Conservation (phyloP, 2,888 invertebrate genomes). For the Parasteatoda lunata region DNA sequence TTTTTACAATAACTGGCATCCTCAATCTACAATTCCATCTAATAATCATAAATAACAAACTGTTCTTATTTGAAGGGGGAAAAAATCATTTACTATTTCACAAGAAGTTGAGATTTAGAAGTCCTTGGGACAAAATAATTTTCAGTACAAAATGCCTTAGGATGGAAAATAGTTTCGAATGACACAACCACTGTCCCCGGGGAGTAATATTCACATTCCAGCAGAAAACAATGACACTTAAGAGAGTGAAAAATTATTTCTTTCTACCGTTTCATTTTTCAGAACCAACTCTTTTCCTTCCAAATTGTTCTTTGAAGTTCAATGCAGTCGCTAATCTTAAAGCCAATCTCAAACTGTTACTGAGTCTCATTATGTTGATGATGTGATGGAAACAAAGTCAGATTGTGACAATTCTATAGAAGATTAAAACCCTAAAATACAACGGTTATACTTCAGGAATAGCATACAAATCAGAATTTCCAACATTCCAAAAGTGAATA, state of each 20-base stretch:
- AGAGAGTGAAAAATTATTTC: conserved; percentile 45
- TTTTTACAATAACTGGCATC: too few relatives aligned
- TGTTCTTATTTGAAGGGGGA: too few relatives aligned
- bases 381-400: background rate
- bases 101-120: background rate
- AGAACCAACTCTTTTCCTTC: conserved; percentile 56
- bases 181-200: conserved; percentile 6
- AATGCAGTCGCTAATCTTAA: background rate
- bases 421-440: conserved; percentile 34
- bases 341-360: conserved; percentile 27
- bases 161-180: background rate
- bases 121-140: conserved; percentile 39
- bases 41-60: too few relatives aligned
- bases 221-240: conserved; percentile 25
- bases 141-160: background rate
- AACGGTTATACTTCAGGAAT: conserved; percentile 14
- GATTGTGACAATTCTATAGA: conserved; percentile 28
- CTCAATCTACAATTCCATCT: too few relatives aligned
- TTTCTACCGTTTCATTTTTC: conserved; percentile 53
- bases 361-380: conserved; percentile 44
- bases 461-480: conserved; percentile 61
- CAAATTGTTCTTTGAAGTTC: conserved; percentile 13
- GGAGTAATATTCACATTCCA: conserved; percentile 19
- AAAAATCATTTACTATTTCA: too few relatives aligned
- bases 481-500: conserved; percentile 47